A percentile compares a stretch with the other conserved stretches of the same genome.
Evolutionary conservation across 2,888 invertebrate species (phyloP).

Genomic region (Sarcophaga caerulescens): DNA sequence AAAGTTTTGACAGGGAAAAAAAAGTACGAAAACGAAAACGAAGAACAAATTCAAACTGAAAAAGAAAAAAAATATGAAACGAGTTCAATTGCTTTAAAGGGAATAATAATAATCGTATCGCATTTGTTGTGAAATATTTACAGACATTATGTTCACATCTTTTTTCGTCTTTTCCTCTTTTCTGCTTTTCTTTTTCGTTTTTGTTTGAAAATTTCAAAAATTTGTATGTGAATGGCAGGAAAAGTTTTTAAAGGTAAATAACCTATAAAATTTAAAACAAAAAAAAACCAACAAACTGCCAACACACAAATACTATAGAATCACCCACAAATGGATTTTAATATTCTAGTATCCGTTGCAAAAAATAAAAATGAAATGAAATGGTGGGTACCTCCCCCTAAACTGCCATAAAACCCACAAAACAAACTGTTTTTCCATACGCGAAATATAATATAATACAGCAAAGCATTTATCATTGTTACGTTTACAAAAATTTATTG

Average conservation of each 20-base stretch:
- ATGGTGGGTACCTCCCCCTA: too few relatives aligned
- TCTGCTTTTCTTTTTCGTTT: too few relatives aligned
- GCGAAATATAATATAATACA: too few relatives aligned
- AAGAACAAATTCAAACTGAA: not conserved
- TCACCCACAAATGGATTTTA: conserved; percentile 44
- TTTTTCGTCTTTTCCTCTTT: too few relatives aligned
- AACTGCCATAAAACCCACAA: too few relatives aligned
- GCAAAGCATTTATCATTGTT: too few relatives aligned
- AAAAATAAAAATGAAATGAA: not conserved
- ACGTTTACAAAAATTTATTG: too few relatives aligned
- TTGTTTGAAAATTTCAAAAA: too few relatives aligned
- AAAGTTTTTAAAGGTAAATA: conserved; percentile 59
- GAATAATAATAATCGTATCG: conserved; percentile 50
- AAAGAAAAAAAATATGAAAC: conserved; percentile 5
- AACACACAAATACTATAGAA: too few relatives aligned
- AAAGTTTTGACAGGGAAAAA: conserved; percentile 44
- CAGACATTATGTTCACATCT: not conserved
- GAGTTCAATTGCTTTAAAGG: conserved; percentile 65
- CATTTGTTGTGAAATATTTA: conserved; percentile 1
- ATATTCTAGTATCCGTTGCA: not conserved
- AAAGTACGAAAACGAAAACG: not conserved
- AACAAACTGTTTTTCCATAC: too few relatives aligned
- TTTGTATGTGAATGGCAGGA: not conserved
- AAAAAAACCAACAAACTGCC: not conserved
- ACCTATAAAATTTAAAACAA: conserved; percentile 37